Evolutionary conservation across 2,888 invertebrate species (phyloP), one percentile per base, ranked within the genome.

Genomic region (Philereme vetulata): DNA sequence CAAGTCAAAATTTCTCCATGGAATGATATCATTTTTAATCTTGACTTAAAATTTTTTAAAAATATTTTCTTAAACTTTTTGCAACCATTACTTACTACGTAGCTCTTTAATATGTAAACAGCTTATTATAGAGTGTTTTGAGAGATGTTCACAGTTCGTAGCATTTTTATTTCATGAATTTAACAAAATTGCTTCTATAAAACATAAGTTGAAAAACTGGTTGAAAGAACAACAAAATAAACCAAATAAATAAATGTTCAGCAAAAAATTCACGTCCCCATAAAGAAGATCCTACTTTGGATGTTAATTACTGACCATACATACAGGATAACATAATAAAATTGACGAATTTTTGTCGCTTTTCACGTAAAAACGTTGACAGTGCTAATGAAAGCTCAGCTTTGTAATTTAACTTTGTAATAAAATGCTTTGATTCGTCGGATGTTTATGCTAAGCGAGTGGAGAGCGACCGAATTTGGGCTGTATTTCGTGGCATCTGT

Each of bases 321-420:
- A 5, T 35, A 38, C 38, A 38, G 4, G 36, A 36, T 49, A 38
- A 48, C 52, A 46, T 54, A 58, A 51, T 57, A 46, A 48, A 53
- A 53, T 58, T 51, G 50, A 38, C 44, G 48, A 54, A 36, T 33
- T 69, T 72, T 68, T 64, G 70, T 44, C 38, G 38, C 7, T 49
- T n/a, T 42, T 47, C 7, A 3, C 9, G 42, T 21, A 9, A 62
- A 64, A 60, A 72, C 67, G 70, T 63, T 61, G 62, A 57, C 62
- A 57, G 56, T 56, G 67, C 51, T 72, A 74, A 76, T 75, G 72
- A 74, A 74, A 70, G 68, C 62, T 48, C 60, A 56, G 57, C 66
- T 72, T 71, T 72, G 76, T 74, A 77, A 77, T 78, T 72, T 73
- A 76, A 76, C 77, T 77, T 78, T 59, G 71, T 72, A 49, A 64